phyloP scores from a whole-genome alignment of 2,888 invertebrate genomes.

The Andrena camellia region DNA sequence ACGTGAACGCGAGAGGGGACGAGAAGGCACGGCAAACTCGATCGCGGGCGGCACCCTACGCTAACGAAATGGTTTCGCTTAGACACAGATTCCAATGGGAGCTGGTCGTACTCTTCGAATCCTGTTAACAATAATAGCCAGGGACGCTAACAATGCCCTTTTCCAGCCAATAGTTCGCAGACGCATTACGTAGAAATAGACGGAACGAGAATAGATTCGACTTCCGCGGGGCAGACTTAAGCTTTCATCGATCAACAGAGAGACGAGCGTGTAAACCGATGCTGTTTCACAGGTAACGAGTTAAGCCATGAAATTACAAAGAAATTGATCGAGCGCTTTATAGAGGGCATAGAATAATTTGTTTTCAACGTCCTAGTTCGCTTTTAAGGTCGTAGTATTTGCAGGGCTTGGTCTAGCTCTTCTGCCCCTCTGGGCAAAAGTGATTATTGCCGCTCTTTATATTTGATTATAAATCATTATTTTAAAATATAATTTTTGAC shows the following conservation, averaged over 20 bases:
- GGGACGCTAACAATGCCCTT: conserved; percentile 44
- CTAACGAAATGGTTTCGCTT: conserved; percentile 55
- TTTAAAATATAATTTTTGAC: no score
- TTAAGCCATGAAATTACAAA: conserved; percentile 9
- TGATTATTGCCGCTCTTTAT: no score
- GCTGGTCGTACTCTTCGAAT: conserved; percentile 27
- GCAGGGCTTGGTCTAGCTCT: not conserved
- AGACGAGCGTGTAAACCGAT: not conserved
- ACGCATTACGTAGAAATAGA: conserved; percentile 37
- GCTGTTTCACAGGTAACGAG: not conserved
- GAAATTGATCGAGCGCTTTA: not conserved
- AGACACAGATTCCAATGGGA: conserved; percentile 17
- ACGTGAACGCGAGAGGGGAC: conserved; percentile 22
- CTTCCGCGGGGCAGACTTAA: conserved; percentile 14
- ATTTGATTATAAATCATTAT: no score
- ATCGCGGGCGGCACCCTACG: conserved; percentile 19
- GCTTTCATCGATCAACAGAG: conserved; percentile 10
- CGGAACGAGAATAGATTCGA: conserved; percentile 33
- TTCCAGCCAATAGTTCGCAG: conserved; percentile 32
- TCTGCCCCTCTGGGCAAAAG: no score
- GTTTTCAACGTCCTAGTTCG: not conserved
- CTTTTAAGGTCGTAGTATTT: not conserved
- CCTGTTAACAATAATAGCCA: conserved; percentile 48
- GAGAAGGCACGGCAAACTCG: conserved; percentile 47
- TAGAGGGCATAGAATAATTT: not conserved